A percentile compares a stretch with the other conserved stretches of the same genome.
Evolutionary conservation across 2,888 invertebrate genomes (phyloP).

Genomic region (Latrodectus elegans): DNA sequence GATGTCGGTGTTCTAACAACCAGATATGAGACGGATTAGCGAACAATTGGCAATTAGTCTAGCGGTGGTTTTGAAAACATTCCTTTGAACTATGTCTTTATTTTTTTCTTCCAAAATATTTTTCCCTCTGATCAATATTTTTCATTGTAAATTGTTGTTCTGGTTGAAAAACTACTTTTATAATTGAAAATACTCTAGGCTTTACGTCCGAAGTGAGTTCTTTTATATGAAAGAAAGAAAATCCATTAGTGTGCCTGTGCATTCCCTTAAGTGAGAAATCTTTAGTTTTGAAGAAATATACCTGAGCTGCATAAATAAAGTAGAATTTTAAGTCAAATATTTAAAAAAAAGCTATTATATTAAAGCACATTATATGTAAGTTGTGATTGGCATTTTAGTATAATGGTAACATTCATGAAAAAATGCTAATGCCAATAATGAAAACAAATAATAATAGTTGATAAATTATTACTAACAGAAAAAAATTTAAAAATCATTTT

Average conservation of each 20-base stretch:
- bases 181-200: constrained; percentile 49
- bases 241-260: constrained; percentile 15
- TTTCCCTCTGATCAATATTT: constrained; percentile 41
- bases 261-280: neutral
- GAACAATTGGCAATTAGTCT: constrained; percentile 67
- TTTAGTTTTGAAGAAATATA: neutral
- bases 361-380: too few relatives aligned
- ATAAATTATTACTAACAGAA: too few relatives aligned
- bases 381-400: too few relatives aligned
- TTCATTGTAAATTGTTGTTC: constrained; percentile 31
- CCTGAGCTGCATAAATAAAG: too few relatives aligned
- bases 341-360: too few relatives aligned
- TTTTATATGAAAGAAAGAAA: constrained; percentile 28
- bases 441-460: too few relatives aligned
- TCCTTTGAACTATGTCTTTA: constrained; percentile 36
- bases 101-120: constrained; percentile 36
- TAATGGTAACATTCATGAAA: too few relatives aligned
- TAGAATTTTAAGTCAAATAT: too few relatives aligned
- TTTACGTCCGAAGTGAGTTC: neutral
- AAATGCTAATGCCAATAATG: too few relatives aligned
- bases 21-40: constrained; percentile 61
- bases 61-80: constrained; percentile 64
- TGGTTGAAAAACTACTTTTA: constrained; percentile 34
- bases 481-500: too few relatives aligned
- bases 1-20: constrained; percentile 53